Percentiles rank a stretch among this genome's conserved stretches.
phyloP scores from a whole-genome alignment of 2,113 vertebrate genomes.

The Anarrhichthys ocellatus region DNA sequence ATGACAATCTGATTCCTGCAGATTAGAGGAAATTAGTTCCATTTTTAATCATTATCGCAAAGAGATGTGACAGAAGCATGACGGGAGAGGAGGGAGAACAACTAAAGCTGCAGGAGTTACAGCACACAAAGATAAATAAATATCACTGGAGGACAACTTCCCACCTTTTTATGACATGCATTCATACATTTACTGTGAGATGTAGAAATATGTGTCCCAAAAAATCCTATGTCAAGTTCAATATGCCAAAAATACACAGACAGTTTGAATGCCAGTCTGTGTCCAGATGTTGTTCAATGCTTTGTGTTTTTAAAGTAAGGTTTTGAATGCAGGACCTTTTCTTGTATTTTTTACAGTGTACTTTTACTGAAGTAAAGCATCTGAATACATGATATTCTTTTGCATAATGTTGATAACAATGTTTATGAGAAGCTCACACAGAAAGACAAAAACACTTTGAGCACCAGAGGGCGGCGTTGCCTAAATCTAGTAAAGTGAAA shows the following conservation, averaged over 20 bases:
- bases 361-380: too few species aligned
- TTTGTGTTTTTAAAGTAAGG: too few species aligned
- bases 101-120: background rate
- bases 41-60: conserved; percentile 49
- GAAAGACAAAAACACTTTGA: background rate
- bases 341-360: too few species aligned
- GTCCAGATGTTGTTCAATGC: too few species aligned
- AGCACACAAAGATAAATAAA: background rate
- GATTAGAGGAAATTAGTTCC: conserved; percentile 52
- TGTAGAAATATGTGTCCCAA: too few species aligned
- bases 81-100: background rate
- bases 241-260: too few species aligned
- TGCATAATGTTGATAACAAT: too few species aligned
- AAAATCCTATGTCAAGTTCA: too few species aligned
- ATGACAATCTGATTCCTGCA: conserved; percentile 18
- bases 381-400: too few species aligned
- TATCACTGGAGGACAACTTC: background rate
- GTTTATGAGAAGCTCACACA: background rate
- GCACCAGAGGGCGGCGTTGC: conserved; percentile 12
- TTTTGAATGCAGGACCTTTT: too few species aligned
- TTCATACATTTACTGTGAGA: too few species aligned
- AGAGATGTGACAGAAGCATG: conserved; percentile 36
- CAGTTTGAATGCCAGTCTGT: too few species aligned
- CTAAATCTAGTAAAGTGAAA: background rate
- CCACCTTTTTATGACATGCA: background rate